Evolutionary conservation across 2,113 vertebrate species (phyloP).

Genomic region (Cavia porcellus): DNA sequence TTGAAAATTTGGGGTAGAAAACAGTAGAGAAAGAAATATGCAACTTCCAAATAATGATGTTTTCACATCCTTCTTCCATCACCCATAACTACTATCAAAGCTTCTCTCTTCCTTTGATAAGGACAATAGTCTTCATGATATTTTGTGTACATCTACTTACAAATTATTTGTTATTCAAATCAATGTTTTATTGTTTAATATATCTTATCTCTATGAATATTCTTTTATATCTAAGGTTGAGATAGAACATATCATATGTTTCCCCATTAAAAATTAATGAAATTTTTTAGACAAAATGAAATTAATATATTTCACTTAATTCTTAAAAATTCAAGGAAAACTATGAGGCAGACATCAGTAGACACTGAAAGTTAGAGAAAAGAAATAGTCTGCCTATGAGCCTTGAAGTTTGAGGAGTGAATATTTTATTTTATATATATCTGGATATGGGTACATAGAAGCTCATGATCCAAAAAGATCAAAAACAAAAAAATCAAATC

Average conservation of each 20-base stretch:
- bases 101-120: slow-evolving; percentile 18
- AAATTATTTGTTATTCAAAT: background rate
- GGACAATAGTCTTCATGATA: background rate
- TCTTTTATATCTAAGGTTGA: background rate
- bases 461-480: slow-evolving; percentile 6
- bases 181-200: slow-evolving; percentile 46
- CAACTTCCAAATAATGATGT: background rate
- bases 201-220: background rate
- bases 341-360: background rate
- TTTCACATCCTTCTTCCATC: background rate
- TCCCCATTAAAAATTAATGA: slow-evolving; percentile 45
- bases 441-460: background rate
- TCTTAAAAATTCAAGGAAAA: background rate
- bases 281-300: slow-evolving; percentile 34
- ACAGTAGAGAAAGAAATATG: background rate
- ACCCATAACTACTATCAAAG: background rate
- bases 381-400: background rate
- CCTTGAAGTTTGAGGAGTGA: background rate
- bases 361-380: background rate
- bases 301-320: background rate
- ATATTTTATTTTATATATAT: background rate
- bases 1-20: slow-evolving; percentile 28
- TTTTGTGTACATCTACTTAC: slow-evolving; percentile 22
- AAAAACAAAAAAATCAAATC: background rate
- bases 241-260: slow-evolving; percentile 9